Conservation (phyloP, 2,797 vertebrate genomes). For the Diplodus puntazzo region DNA sequence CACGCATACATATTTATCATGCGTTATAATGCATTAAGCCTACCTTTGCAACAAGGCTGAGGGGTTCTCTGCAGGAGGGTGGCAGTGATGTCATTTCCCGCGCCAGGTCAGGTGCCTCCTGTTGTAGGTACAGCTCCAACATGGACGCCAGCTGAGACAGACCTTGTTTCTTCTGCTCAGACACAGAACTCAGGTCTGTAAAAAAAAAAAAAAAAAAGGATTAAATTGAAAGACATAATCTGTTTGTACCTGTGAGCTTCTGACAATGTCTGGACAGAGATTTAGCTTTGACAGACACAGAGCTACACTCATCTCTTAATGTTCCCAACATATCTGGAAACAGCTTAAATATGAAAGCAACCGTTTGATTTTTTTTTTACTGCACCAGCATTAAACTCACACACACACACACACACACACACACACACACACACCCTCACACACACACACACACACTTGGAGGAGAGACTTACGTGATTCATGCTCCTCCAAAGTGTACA, state of each 20-base stretch:
- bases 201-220: not conserved
- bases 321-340: not conserved
- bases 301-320: not conserved
- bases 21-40: constrained; percentile 53
- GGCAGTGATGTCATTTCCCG: constrained; percentile 74
- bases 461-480: constrained; percentile 91
- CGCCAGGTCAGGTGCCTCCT: constrained; percentile 82
- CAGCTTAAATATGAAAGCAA: not conserved
- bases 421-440: not conserved
- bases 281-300: not conserved
- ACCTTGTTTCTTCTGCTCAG: constrained; percentile 92
- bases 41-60: constrained; percentile 93
- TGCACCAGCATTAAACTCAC: not conserved
- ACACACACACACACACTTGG: constrained; percentile 2
- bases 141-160: constrained; percentile 88
- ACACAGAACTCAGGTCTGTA: constrained; percentile 84
- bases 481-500: constrained; percentile 91
- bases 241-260: not conserved
- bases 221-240: not conserved
- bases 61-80: constrained; percentile 85
- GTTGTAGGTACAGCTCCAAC: constrained; percentile 89
- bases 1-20: not conserved
- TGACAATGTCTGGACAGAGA: not conserved
- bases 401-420: not conserved
- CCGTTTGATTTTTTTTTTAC: too few relatives aligned